These are phyloP conservation scores for Neoscelio sp. DNA, from an alignment of 2,888 invertebrate genomes.

Conservation along the genomic window DNA sequence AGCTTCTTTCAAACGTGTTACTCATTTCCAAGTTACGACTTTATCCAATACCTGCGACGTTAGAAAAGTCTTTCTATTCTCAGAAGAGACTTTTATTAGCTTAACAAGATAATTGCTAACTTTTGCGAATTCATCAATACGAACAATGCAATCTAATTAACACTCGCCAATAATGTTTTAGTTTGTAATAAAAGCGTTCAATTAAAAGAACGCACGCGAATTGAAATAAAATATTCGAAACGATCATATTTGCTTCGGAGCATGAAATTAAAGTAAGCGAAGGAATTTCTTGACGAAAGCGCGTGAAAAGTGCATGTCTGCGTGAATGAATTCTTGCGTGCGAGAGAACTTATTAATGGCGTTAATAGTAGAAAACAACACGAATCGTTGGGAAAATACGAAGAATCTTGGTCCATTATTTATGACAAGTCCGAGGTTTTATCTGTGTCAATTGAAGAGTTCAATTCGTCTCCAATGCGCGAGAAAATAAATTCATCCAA, in stretches of 20 bases:
- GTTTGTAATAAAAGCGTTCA: conserved; percentile 9
- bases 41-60: too few relatives aligned
- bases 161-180: conserved; percentile 3
- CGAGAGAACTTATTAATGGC: conserved; percentile 62
- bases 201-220: conserved; percentile 6
- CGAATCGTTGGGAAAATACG: conserved; percentile 43
- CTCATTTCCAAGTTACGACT: too few relatives aligned
- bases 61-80: too few relatives aligned
- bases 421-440: conserved; percentile 41
- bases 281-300: conserved; percentile 24
- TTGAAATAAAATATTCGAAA: conserved; percentile 31
- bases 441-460: conserved; percentile 53
- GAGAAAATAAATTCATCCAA: conserved; percentile 14
- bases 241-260: conserved; percentile 26
- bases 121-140: too few relatives aligned
- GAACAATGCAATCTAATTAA: conserved; percentile 13
- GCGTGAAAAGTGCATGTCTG: conserved; percentile 22
- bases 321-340: conserved; percentile 67
- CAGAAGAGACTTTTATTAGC: too few relatives aligned
- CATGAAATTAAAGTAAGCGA: conserved; percentile 38
- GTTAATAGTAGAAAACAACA: conserved; percentile 64
- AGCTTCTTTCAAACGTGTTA: too few relatives aligned
- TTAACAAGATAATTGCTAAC: too few relatives aligned
- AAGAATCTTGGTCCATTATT: conserved; percentile 69
- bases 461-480: conserved; percentile 42